Conservation (phyloP, 2,888 invertebrate genomes). For the Camponotus fellah region DNA sequence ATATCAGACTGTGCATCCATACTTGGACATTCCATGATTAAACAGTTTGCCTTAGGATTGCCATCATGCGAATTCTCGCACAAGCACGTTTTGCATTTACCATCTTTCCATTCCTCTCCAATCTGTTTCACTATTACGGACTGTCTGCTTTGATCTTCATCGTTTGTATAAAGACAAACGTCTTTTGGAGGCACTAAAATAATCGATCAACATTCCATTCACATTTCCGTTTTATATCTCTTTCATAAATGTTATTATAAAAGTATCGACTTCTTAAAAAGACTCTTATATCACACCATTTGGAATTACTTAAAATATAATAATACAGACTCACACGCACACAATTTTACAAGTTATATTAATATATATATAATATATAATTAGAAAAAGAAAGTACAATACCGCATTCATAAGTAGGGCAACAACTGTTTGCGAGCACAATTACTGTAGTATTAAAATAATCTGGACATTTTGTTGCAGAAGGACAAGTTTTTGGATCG, state of each 20-base stretch:
- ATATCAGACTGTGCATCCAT: conserved; percentile 85
- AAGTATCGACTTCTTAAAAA: conserved; percentile 2
- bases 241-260: neutral
- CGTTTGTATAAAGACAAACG: conserved; percentile 89
- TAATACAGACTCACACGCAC: neutral
- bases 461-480: conserved; percentile 88
- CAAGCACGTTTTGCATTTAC: conserved; percentile 90
- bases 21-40: conserved; percentile 87
- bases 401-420: conserved; percentile 90
- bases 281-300: neutral
- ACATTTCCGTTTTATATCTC: neutral
- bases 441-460: conserved; percentile 87
- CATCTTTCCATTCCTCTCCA: conserved; percentile 90
- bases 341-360: neutral
- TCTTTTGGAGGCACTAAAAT: conserved; percentile 88
- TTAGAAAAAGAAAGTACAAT: conserved; percentile 69
- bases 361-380: neutral
- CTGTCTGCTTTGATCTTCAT: conserved; percentile 73
- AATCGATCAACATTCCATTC: neutral
- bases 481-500: conserved; percentile 89
- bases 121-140: conserved; percentile 67
- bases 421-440: conserved; percentile 87
- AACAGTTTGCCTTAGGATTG: conserved; percentile 86
- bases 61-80: conserved; percentile 86
- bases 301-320: conserved; percentile 1